Base-by-base conservation (phyloP, 2,888 invertebrate genomes). In the Sthenelais limicola region DNA sequence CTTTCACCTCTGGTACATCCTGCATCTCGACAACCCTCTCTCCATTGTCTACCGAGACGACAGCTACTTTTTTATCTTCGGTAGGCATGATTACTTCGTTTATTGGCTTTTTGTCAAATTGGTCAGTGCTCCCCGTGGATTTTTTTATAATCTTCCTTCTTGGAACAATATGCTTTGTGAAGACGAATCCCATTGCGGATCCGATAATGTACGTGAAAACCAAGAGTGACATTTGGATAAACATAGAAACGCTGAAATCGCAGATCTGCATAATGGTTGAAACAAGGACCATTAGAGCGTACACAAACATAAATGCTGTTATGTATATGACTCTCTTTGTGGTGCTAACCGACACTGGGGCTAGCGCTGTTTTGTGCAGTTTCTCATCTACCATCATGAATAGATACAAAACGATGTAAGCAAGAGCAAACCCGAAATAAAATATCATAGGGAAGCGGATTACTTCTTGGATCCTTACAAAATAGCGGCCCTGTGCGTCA, bases 361-460 rank as follows among this genome's bases (percentile, higher is more conserved):
- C 30, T 7, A 56, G 15, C 1, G 32, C 32, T 18, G 56, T 56
- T 24, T 35, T 35, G 33, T 56, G 56, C 3, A 56, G 30, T 35
- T 56, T 56, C 32, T 56, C 56, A 28, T 56, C 56, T 30, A 28
- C 56, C 32, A 33, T 56, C 56, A 56, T 56, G 32, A 56, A 56
- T 2, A 56, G 30, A 24, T 56, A 56, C 32, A 56, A 15, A 28
- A 56, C 32, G 56, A 32, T 24, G 32, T 56, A 56, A 1, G 56
- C 56, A 2, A 56, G 32, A 32, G 56, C 56, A n/a, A 74, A 72
- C 2, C 26, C 38, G 4, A 74, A 32, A 51, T 76, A 76, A 62
- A 67, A 73, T n/a, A 74, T 69, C 30, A 58, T 74, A 7, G 78
- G 78, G 30, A 79, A 76, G 24, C 75, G 38, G n/a, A 79, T 71